Evolutionary conservation across 2,113 vertebrate species (phyloP).

Genomic region (Podarcis raffonei): DNA sequence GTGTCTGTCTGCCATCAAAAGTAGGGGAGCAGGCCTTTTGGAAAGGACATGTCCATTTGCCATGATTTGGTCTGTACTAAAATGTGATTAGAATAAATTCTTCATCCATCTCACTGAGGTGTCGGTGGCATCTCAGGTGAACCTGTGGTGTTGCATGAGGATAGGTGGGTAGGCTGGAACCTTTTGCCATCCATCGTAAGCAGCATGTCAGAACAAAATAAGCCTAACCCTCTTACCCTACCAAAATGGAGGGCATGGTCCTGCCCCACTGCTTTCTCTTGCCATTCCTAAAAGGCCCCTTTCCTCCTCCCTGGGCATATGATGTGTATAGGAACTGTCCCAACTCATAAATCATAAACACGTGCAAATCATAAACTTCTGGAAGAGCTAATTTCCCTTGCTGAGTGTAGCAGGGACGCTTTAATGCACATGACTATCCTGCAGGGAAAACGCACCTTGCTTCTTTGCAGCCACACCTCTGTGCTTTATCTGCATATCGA

Average conservation of each 20-base stretch:
- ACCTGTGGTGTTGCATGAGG: not conserved
- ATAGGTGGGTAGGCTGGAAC: not conserved
- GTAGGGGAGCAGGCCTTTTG: not conserved
- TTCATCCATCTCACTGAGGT: not conserved
- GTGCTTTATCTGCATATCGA: not conserved
- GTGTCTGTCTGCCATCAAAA: not conserved
- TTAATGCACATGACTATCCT: accelerated
- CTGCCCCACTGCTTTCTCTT: not conserved
- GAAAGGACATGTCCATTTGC: not conserved
- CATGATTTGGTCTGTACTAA: not conserved
- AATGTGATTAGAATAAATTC: not conserved
- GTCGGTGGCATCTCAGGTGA: accelerated
- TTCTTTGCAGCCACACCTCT: constrained; percentile 15
- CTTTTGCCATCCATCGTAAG: not conserved
- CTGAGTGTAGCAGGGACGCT: not conserved
- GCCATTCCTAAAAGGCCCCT: not conserved
- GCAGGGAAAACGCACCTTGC: not conserved
- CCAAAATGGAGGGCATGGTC: not conserved
- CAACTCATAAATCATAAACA: not conserved
- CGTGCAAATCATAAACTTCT: not conserved
- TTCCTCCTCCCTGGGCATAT: accelerated
- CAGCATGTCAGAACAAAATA: accelerated
- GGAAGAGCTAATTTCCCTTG: not conserved
- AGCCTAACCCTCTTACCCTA: not conserved
- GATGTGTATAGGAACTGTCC: not conserved